Evolutionary conservation across 2,888 invertebrate species (phyloP).

Genomic region (Cantharis rufa): DNA sequence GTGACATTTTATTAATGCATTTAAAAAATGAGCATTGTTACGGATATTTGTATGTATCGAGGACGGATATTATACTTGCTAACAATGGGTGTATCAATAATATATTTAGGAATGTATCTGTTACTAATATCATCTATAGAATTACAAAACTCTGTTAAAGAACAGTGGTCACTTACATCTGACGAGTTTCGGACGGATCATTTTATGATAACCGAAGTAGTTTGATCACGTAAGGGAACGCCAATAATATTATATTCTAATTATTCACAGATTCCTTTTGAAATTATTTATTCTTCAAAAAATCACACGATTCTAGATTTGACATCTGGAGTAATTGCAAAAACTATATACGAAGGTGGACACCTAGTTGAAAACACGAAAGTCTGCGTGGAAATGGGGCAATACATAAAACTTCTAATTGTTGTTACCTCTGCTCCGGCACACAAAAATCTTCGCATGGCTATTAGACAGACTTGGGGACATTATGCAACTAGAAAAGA

Average conservation of each 20-base stretch:
- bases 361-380: slow-evolving; percentile 68
- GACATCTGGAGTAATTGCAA: slow-evolving; percentile 54
- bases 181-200: slow-evolving; percentile 39
- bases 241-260: slow-evolving; percentile 26
- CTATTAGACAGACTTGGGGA: slow-evolving; percentile 82
- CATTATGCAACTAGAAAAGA: slow-evolving; percentile 69
- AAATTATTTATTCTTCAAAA: slow-evolving; percentile 2
- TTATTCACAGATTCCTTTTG: slow-evolving; percentile 42
- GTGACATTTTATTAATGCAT: not conserved
- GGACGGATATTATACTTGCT: slow-evolving; percentile 56
- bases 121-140: slow-evolving; percentile 50
- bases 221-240: slow-evolving; percentile 32
- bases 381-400: slow-evolving; percentile 70
- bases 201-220: slow-evolving; percentile 25
- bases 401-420: slow-evolving; percentile 64
- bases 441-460: slow-evolving; percentile 71
- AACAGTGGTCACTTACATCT: slow-evolving; percentile 40
- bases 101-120: slow-evolving; percentile 50
- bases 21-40: slow-evolving; percentile 21
- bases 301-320: slow-evolving; percentile 29
- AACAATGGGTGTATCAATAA: slow-evolving; percentile 46
- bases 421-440: slow-evolving; percentile 75
- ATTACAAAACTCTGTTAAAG: slow-evolving; percentile 42
- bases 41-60: slow-evolving; percentile 55
- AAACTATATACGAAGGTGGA: slow-evolving; percentile 70